Conservation (phyloP, 2,797 vertebrate genomes). For the Silurus lanzhouensis region DNA sequence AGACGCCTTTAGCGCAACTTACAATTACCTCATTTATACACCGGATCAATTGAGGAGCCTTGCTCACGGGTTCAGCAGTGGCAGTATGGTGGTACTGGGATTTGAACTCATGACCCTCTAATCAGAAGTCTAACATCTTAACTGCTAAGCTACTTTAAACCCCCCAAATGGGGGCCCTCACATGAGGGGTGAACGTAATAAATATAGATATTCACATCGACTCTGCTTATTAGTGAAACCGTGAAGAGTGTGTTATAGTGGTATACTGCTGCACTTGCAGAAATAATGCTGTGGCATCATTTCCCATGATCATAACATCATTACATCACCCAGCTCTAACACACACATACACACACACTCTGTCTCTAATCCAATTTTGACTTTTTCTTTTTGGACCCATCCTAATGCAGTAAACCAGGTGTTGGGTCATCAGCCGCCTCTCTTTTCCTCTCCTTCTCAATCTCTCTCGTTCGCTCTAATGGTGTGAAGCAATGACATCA, state of each 20-base stretch:
- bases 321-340: not conserved
- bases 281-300: not conserved
- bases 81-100: no score
- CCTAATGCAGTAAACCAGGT: not conserved
- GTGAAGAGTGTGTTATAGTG: not conserved
- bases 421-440: not conserved
- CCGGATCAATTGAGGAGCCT: no score
- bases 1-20: no score
- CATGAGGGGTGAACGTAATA: not conserved
- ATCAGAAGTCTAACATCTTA: no score
- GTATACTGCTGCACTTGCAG: not conserved
- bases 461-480: conserved; percentile 10
- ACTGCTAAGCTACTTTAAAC: not conserved
- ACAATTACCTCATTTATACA: no score
- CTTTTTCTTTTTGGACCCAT: not conserved
- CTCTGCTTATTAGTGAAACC: not conserved
- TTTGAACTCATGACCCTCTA: no score
- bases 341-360: not conserved
- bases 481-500: conserved; percentile 72
- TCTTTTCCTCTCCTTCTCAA: conserved; percentile 9
- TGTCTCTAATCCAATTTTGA: not conserved
- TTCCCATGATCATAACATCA: not conserved
- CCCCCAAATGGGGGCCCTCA: not conserved
- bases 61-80: no score
- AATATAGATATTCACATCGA: not conserved